A percentile compares a stretch with the other conserved stretches of the same genome.
Conservation (phyloP, 2,888 invertebrate genomes). For the Drosophila diplacantha region DNA sequence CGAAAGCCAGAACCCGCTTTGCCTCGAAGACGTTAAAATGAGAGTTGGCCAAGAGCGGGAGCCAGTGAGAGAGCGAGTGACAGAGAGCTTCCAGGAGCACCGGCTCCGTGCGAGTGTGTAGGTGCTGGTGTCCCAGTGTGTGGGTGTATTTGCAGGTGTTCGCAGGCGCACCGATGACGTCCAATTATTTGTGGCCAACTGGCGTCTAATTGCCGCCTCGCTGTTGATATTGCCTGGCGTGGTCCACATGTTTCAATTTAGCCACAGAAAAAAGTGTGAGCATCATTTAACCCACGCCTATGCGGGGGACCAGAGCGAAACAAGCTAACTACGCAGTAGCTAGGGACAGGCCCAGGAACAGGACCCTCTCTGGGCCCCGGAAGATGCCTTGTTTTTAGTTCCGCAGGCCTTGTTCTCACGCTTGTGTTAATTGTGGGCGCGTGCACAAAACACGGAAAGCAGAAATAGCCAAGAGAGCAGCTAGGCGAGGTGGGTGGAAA, state of each 20-base stretch:
- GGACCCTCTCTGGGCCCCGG: conserved; percentile 1
- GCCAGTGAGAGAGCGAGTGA: conserved; percentile 1
- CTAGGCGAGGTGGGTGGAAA: conserved; percentile 4
- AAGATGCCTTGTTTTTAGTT: conserved; percentile 12
- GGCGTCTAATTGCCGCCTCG: conserved; percentile 45
- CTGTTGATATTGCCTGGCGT: conserved; percentile 31
- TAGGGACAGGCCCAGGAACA: conserved; percentile 1
- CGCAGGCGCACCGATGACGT: conserved; percentile 44
- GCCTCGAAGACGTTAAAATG: conserved; percentile 30
- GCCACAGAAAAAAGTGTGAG: conserved; percentile 6
- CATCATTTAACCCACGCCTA: conserved; percentile 41
- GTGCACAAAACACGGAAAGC: conserved; percentile 19
- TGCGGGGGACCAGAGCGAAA: conserved; percentile 3
- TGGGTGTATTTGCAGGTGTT: conserved; percentile 36
- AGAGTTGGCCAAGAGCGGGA: conserved; percentile 13
- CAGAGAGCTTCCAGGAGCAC: conserved; percentile 57
- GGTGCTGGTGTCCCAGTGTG: conserved; percentile 7
- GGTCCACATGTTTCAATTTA: conserved; percentile 35
- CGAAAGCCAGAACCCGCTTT: conserved; percentile 25
- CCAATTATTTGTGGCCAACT: conserved; percentile 26
- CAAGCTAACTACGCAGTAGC: conserved; percentile 58
- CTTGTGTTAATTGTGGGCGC: conserved; percentile 9
- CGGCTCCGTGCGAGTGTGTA: conserved; percentile 51
- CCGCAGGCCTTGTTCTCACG: not conserved
- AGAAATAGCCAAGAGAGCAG: conserved; percentile 19